Evolutionary conservation across 2,888 invertebrate genomes (phyloP), one percentile per base, ranked within the genome.

Genomic region (Sericinus montela): DNA sequence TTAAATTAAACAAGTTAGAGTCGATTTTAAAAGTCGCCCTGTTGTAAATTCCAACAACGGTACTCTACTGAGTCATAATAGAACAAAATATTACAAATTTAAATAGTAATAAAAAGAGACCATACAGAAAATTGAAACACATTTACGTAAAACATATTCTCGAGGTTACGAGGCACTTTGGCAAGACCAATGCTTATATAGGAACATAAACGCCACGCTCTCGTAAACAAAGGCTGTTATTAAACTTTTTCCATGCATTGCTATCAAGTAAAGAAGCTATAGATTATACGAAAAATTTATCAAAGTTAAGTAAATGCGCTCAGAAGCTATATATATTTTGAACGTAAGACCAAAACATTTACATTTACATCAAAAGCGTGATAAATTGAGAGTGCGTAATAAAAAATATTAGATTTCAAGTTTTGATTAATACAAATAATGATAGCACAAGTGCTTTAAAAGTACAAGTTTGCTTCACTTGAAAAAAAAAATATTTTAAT

Each of bases 121-220:
- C 15, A 35, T 41, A 47, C 35, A 47, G 46, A 47, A 47, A 47
- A 47, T 47, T 47, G 46, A 41, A 41, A 32, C 41, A 41, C 41
- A 41, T 41, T 41, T 41, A 41, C 41, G 41, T 48, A 37, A 30
- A 48, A 38, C 48, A 48, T 48, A 48, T 48, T 37, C 37, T 30
- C 42, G 37, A 25, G 32, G 42, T 48, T 48, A 48, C 30, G 43
- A 48, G 11, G 42, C 19, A 42, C 42, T 48, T 48, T 43, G 48
- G 48, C 38, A 25, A 42, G 43, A 43, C 37, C 48, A 48, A 43
- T 43, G 42, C 43, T 43, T 48, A 48, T 38, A 38, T 43, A 30
- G 32, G 14, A 38, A 32, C 48, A 43, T 48, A 48, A 48, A 48
- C 32, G 38, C 42, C 32, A 43, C 32, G 30, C 15, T 48, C 29